A percentile compares a stretch with the other conserved stretches of the same genome.
Evolutionary conservation across 2,113 vertebrate genomes (phyloP).

Genomic region (Rhea pennata): DNA sequence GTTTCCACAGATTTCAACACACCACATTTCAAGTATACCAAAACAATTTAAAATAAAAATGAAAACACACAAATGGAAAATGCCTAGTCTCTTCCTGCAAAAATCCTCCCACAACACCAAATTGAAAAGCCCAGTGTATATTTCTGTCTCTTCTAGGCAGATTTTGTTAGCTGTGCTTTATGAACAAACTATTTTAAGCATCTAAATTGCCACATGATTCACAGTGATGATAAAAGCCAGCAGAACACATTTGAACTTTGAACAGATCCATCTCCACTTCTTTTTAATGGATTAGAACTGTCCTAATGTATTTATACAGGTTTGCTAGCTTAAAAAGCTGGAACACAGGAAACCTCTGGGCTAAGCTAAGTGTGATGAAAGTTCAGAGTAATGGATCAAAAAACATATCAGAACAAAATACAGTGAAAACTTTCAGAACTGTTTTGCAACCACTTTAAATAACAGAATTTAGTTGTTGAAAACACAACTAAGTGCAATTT

Average conservation of each 20-base stretch:
- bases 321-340: slow-evolving; percentile 52
- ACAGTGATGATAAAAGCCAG: slow-evolving; percentile 47
- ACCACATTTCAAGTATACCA: not conserved
- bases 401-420: not conserved
- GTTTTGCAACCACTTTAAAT: not conserved
- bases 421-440: not conserved
- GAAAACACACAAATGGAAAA: not conserved
- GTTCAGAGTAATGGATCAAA: slow-evolving; percentile 17
- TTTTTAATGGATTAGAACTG: slow-evolving; percentile 53
- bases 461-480: not conserved
- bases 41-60: not conserved
- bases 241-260: slow-evolving; percentile 52
- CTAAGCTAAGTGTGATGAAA: slow-evolving; percentile 24
- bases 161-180: slow-evolving; percentile 31
- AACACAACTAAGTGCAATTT: not conserved
- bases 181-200: slow-evolving; percentile 54
- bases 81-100: not conserved
- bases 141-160: not conserved
- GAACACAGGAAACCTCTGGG: slow-evolving; percentile 40
- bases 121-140: not conserved
- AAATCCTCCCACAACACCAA: not conserved
- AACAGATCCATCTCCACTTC: slow-evolving; percentile 40
- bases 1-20: not conserved
- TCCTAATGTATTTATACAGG: slow-evolving; percentile 59
- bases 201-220: slow-evolving; percentile 55